Percentiles rank a stretch among this genome's conserved stretches.
Conservation (phyloP, 2,888 invertebrate genomes). For the Sinodicranocentrus sp. region DNA sequence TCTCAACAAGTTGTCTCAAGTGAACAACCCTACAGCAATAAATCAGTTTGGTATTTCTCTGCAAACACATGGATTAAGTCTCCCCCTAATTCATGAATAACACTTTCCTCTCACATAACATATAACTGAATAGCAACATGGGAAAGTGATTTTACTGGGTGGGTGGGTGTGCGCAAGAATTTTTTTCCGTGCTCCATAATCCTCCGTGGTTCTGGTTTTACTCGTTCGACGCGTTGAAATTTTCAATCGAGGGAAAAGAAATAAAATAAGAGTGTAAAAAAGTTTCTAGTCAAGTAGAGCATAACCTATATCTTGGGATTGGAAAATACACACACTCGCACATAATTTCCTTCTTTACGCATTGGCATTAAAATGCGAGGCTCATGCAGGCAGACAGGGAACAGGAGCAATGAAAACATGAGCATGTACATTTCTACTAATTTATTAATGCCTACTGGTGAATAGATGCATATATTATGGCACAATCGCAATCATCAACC, state of each 20-base stretch:
- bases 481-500: constrained; percentile 34
- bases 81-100: no score
- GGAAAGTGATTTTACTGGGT: no score
- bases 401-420: constrained; percentile 10
- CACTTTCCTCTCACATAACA: no score
- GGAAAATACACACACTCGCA: constrained; percentile 16
- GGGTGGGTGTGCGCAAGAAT: no score
- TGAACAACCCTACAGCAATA: constrained; percentile 7
- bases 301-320: constrained; percentile 11
- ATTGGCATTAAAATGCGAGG: constrained; percentile 12
- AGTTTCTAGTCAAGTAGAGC: constrained; percentile 32
- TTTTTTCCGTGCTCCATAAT: no score
- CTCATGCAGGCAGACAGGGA: constrained; percentile 1
- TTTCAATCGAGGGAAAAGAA: constrained; percentile 17
- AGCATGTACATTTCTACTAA: constrained; percentile 28
- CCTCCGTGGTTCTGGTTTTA: constrained; percentile 20
- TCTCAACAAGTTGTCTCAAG: constrained; percentile 55
- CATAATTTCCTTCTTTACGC: constrained; percentile 19
- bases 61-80: not conserved
- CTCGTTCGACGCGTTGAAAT: constrained; percentile 23
- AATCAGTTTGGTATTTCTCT: not conserved
- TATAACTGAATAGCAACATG: no score
- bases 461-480: constrained; percentile 26
- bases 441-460: constrained; percentile 16
- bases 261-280: not conserved